Base-by-base conservation (phyloP, 2,888 invertebrate genomes). In the Hydrotaea cyrtoneurina region DNA sequence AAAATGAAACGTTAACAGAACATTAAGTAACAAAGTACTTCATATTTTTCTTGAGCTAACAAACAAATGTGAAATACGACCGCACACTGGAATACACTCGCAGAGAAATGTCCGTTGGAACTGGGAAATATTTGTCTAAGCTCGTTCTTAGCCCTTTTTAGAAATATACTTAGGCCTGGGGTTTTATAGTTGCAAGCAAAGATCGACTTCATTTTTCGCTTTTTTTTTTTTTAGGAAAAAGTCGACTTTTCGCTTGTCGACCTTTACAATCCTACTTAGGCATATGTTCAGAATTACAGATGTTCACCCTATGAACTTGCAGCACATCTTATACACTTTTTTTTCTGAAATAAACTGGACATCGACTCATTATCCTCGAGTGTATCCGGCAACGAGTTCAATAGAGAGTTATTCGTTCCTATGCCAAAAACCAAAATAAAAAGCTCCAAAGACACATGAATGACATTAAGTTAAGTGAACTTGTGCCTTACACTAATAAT, bases 21-120 rank as follows among this genome's bases (percentile, higher is more conserved):
- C 75, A 84, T 84, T 84, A 84, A 84, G 81, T 80, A 81, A 81
- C 75, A 78, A 59, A 81, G 57, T 78, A 66, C 46, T 72, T 78
- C 64, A 46, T 75, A 78, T 59, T 59, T 59, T 59, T 59, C 59
- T 59, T 59, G 26, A 59, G 59, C 26, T 59, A 59, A 59, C 59
- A 59, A 59, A 59, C 59, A 26, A 59, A 59, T 59, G 26, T 15
- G 21, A 21, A 59, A 15, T 23, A 59, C 23, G 23, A 59, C 59
- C 15, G 13, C 59, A 26, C 59, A 59, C 23, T 5, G 15, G 15
- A 0, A 13, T 23, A 26, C 23, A 23, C 59, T 26, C 23, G 26
- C 23, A 59, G 26, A 59, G 4, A 15, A 26, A 59, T 21, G 21
- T 55, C 21, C 3, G 8, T 53, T 55, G 55, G n/a, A n/a, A 50